phyloP scores from a whole-genome alignment of 2,888 invertebrate species.

The Trichopoda pennipes region DNA sequence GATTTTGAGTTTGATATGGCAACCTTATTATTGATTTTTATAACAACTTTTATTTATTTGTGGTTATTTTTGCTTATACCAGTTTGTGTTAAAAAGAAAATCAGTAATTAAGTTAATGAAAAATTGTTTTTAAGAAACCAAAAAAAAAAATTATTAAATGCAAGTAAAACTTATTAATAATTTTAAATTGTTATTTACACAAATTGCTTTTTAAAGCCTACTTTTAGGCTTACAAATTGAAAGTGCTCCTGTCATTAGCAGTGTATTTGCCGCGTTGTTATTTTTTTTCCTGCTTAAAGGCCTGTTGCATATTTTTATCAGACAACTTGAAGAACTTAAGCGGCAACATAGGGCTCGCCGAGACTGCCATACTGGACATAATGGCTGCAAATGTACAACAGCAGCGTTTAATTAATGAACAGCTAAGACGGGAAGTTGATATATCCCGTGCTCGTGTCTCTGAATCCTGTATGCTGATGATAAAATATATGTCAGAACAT shows the following conservation, averaged over 20 bases:
- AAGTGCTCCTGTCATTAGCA: constrained; percentile 20
- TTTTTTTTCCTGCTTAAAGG: constrained; percentile 84
- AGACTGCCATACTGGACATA: constrained; percentile 94
- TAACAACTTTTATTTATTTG: constrained; percentile 2
- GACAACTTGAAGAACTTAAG: constrained; percentile 71
- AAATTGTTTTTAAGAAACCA: background rate
- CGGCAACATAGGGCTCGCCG: constrained; percentile 82
- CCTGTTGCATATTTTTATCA: constrained; percentile 47
- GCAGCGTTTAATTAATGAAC: constrained; percentile 94
- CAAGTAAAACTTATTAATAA: background rate
- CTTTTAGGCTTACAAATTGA: constrained; percentile 32
- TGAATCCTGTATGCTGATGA: constrained; percentile 94
- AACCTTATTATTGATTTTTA: constrained; percentile 33
- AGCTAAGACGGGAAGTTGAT: constrained; percentile 94
- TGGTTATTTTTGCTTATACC: constrained; percentile 4
- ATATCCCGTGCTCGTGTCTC: constrained; percentile 89
- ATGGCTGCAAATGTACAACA: constrained; percentile 97
- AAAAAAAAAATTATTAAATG: background rate
- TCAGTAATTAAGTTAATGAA: background rate
- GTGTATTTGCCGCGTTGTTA: background rate
- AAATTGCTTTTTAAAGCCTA: background rate
- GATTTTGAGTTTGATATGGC: constrained; percentile 2
- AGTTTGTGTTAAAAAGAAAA: too few relatives aligned
- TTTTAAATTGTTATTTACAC: background rate
- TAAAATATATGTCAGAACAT: constrained; percentile 94